phyloP scores from a whole-genome alignment of 2,113 vertebrate genomes.

The Amia ocellicauda region DNA sequence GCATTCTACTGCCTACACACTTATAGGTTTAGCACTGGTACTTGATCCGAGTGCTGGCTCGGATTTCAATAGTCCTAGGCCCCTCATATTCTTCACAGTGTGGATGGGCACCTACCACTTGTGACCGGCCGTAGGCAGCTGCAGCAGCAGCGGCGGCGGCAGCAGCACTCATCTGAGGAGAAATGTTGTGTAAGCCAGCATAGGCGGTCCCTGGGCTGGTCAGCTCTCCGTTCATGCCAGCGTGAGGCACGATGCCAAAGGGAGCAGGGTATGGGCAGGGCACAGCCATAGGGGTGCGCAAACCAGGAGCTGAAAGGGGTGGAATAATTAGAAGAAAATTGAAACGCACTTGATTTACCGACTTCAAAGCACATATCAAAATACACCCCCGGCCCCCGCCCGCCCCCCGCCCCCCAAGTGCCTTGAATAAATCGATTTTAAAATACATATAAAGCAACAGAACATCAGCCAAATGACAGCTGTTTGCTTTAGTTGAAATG shows the following conservation, averaged over 20 bases:
- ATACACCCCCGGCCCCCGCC: too few species aligned
- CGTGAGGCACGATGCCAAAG: constrained; percentile 74
- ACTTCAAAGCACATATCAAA: too few species aligned
- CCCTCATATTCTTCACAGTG: too few species aligned
- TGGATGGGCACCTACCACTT: constrained; percentile 68
- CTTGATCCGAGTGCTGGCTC: too few species aligned
- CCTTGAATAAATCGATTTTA: background rate
- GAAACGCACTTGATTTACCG: too few species aligned
- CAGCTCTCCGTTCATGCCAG: constrained; percentile 76
- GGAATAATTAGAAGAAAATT: background rate
- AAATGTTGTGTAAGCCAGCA: constrained; percentile 75
- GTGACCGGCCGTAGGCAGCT: constrained; percentile 72
- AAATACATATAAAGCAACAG: too few species aligned
- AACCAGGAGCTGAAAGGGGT: constrained; percentile 58
- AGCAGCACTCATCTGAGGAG: constrained; percentile 76
- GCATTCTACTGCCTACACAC: too few species aligned
- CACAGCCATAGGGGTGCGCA: constrained; percentile 79
- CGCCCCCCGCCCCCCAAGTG: background rate
- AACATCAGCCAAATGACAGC: too few species aligned
- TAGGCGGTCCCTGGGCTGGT: constrained; percentile 77
- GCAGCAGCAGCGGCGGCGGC: constrained; percentile 68
- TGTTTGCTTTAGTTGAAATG: too few species aligned
- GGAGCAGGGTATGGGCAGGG: constrained; percentile 77
- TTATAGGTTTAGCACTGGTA: too few species aligned
- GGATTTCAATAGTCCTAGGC: too few species aligned